Evolutionary conservation across 2,113 vertebrate species (phyloP), one percentile per base, ranked within the genome.

Genomic region (Alces alces): DNA sequence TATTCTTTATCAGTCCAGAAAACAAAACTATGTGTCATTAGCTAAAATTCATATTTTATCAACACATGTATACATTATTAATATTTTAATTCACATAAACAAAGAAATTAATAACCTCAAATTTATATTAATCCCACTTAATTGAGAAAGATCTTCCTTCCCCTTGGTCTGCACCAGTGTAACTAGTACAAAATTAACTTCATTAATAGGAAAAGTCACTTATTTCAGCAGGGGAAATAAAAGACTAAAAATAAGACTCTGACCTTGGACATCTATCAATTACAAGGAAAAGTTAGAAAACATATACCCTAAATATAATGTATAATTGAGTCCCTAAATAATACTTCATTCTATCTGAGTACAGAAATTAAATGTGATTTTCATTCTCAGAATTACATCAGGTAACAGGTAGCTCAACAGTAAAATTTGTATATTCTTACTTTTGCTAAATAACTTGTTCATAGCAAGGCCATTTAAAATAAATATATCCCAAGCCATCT

Each of bases 221-320:
- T 96, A 78, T 89, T 89, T 39, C 27, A 95, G 19, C 5, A 86
- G 3, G 17, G 7, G 91, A 96, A 94, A 97, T 79, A 86, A 95
- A 89, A 89, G 21, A 1, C 45, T 80, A 87, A 70, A 14, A 12
- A 39, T 39, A 70, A 70, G 19, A 23, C 15, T 79, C 50, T 85
- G 76, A 84, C 17, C 3, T 52, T 86, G 28, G 25, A 73, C 1
- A 92, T 39, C 50, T 95, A 91, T 89, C 95, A 93, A 93, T 86
- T 88, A 90, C 14, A 92, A 94, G 92, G 52, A 78, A 89, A 93
- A 92, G 43, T 27, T 30, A 70, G 36, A 96, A 97, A 87, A 94
- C 5, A 86, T 36, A 85, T 90, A 70, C 33, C 23, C 94, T 95
- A 92, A 95, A 79, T 82, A 43, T 21, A 93, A 95, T 28, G 3